Evolutionary conservation across 2,888 invertebrate genomes (phyloP), one percentile per base, ranked within the genome.

Genomic region (Eumacrocentrus americanus): DNA sequence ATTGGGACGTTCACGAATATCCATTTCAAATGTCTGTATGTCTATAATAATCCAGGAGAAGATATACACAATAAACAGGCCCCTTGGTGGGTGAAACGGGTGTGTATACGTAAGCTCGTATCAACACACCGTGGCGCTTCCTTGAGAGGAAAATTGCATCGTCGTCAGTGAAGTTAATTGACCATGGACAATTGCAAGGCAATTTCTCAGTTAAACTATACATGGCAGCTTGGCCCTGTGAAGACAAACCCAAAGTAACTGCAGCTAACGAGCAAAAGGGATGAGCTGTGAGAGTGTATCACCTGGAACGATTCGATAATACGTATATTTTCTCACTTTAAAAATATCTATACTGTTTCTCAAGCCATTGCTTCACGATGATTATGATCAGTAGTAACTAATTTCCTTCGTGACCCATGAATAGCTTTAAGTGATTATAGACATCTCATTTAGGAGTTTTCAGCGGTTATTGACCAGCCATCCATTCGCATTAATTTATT

Each of bases 101-200:
- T 51, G 35, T 52, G 12, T 46, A 35, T 52, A 29, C 11, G 2
- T 34, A 7, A 37, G 35, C 9, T 29, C 9, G 29, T 29, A 4
- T 29, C 29, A 29, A 29, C 29, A 9, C 29, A 29, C 4, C 52
- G 25, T 16, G 18, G 6, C 40, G 11, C 29, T 54, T 59, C 38
- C 40, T 59, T 40, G 9, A 20, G 35, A 47, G 35, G 25, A 55
- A 55, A 55, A 60, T 60, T 57, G 35, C 25, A 48, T 60, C 34
- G 23, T 46, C 16, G 12, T 73, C 67, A 67, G 56, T 20, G 64
- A 50, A 65, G 60, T 72, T 70, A 73, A 74, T 70, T 68, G 72
- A 68, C 65, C 72, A 67, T 54, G 60, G 61, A 67, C 58, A 69
- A 73, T 72, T 64, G 65, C 56, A 57, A 25, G 40, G 54, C 57